Evolutionary conservation across 2,888 invertebrate species (phyloP), one percentile per base, ranked within the genome.

Genomic region (Drepanosiphum platanoidis): DNA sequence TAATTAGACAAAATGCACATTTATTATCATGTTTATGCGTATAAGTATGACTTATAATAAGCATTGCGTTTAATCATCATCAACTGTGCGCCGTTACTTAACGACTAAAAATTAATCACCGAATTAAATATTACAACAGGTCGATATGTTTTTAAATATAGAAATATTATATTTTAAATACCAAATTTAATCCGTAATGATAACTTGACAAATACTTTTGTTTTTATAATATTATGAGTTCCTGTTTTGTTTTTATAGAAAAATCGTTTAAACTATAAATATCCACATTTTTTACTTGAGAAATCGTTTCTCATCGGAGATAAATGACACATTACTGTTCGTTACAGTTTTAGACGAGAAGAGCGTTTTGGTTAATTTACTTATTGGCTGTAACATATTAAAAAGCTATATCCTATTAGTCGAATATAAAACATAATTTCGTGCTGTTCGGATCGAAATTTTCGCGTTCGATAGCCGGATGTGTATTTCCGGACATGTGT

Each of bases 391-490:
- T 52, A 52, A 52, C 2, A 22, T 18, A 3, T 52, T 32, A 30
- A 66, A 66, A 27, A 5, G 3, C 27, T 7, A 66, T 30, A 32
- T 0, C 30, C 32, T 27, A 11, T 11, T 1, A 18, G 66, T 11
- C n/a, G 2, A 52, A 32, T 74, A 74, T 22, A 74, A 52, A 30
- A 71, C n/a, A 36, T 9, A 46, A 61, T n/a, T n/a, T n/a, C n/a
- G 11, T 61, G 27, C 30, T 30, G 68, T 79, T 79, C 68, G 42
- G 8, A 78, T 39, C n/a, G 42, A n/a, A 66, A 79, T 22, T 68
- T 79, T 68, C n/a, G 68, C 68, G 13, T 7, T 68, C 34, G 32
- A 68, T 30, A 42, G 46, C 68, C 79, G 79, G 79, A 79, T 30
- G 30, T 66, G n/a, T 42, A 66, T 32, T 46, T 68, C 79, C 79